These are phyloP conservation scores for Hystrix brachyura DNA, from an alignment of 2,113 vertebrate species.

Conservation along the genomic window DNA sequence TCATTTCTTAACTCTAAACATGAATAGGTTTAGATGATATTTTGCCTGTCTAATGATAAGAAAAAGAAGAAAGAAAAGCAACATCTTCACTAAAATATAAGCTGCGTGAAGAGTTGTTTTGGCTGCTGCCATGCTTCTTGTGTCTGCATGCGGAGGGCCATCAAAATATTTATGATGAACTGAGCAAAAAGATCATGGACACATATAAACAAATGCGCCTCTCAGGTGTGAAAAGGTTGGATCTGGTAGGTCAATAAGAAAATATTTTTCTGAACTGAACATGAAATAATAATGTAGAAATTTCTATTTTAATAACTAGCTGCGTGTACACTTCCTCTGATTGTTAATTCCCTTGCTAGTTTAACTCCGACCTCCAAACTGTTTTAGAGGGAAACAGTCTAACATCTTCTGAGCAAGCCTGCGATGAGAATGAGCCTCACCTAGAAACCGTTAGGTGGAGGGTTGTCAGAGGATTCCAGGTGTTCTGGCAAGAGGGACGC, in stretches of 20 bases:
- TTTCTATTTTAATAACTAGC: neutral
- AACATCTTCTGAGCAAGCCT: neutral
- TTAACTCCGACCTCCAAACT: constrained; percentile 10
- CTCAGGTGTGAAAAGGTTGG: neutral
- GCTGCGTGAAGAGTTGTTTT: neutral
- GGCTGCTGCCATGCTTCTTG: neutral
- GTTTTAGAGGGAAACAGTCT: constrained; percentile 33
- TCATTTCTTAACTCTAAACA: neutral
- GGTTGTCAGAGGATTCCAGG: constrained; percentile 48
- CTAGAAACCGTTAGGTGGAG: constrained; percentile 63
- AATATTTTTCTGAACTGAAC: neutral
- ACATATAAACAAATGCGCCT: neutral
- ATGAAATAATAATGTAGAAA: neutral
- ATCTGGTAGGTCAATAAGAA: neutral
- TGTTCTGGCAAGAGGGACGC: constrained; percentile 60
- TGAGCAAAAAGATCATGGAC: neutral
- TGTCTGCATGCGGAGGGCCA: neutral
- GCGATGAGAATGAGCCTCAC: neutral
- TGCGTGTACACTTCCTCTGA: neutral
- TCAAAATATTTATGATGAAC: neutral
- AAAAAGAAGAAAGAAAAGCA: neutral
- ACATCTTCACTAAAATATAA: neutral
- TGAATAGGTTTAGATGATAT: neutral
- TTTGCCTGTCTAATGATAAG: neutral
- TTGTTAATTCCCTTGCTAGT: neutral